Percentiles rank a stretch among this genome's conserved stretches.
phyloP scores from a whole-genome alignment of 1,140 invertebrate genomes.

The Palaemon carinicauda region DNA sequence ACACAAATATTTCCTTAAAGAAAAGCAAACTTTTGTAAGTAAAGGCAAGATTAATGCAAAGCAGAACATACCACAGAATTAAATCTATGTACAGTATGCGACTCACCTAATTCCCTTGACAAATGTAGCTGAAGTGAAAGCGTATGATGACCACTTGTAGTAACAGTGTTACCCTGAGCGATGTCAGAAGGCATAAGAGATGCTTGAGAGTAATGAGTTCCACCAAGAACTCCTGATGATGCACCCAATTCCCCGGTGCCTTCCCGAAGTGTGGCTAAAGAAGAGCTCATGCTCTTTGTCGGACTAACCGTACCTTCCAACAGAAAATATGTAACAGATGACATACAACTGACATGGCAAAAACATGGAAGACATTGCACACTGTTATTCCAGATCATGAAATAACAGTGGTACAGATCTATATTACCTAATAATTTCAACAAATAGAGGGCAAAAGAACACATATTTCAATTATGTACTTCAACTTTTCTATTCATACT shows the following conservation, averaged over 20 bases:
- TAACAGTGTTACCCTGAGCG: constrained; percentile 29
- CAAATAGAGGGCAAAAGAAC: too few relatives aligned
- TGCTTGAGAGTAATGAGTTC: constrained; percentile 24
- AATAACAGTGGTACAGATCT: background rate
- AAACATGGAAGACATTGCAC: background rate
- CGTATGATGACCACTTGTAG: constrained; percentile 33
- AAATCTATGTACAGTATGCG: too few relatives aligned
- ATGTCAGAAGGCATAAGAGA: constrained; percentile 39
- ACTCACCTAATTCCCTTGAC: constrained; percentile 47
- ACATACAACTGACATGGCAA: background rate
- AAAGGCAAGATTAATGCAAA: background rate
- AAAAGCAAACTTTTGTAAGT: too few relatives aligned
- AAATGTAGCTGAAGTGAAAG: constrained; percentile 41
- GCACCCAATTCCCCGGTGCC: constrained; percentile 41
- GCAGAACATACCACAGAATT: background rate
- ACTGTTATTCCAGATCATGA: background rate
- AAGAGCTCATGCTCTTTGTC: constrained; percentile 63
- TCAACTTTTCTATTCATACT: too few relatives aligned
- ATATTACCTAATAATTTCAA: background rate
- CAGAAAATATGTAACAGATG: background rate
- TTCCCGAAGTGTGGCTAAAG: constrained; percentile 40
- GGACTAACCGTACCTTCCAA: constrained; percentile 60
- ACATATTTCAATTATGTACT: too few relatives aligned
- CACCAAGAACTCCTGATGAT: constrained; percentile 26
- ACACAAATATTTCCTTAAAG: too few relatives aligned